Conservation (phyloP, 1,140 invertebrate genomes). For the Aphelinus atriplicis region DNA sequence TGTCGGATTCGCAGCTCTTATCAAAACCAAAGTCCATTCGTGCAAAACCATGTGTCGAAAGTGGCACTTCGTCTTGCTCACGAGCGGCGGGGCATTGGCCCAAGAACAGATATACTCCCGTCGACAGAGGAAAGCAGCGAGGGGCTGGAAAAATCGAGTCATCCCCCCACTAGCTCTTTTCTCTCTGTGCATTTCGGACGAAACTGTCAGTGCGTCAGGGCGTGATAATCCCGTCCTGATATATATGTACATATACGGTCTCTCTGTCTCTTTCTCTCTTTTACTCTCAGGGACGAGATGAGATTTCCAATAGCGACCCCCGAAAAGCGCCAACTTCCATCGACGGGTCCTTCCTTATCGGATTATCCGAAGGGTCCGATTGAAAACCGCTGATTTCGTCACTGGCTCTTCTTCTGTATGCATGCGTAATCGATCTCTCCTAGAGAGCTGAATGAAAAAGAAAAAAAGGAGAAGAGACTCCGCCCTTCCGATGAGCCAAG, state of each 20-base stretch:
- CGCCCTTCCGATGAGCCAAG: background rate
- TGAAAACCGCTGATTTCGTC: slow-evolving; percentile 50
- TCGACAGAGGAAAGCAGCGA: background rate
- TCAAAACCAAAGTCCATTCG: background rate
- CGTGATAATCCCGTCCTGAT: slow-evolving; percentile 59
- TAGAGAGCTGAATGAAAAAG: too few relatives aligned
- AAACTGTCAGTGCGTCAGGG: slow-evolving; percentile 56
- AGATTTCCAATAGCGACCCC: slow-evolving; percentile 48
- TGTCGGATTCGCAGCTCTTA: background rate
- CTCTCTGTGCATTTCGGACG: slow-evolving; percentile 34
- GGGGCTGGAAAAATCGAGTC: slow-evolving; percentile 8
- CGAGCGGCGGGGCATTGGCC: slow-evolving; percentile 13
- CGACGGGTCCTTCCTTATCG: slow-evolving; percentile 54
- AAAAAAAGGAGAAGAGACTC: slow-evolving; percentile 14
- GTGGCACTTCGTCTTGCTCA: background rate
- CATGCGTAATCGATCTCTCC: slow-evolving; percentile 28
- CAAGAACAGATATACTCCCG: too few relatives aligned
- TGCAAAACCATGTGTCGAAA: background rate
- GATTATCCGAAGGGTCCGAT: slow-evolving; percentile 55
- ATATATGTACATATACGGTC: slow-evolving; percentile 45
- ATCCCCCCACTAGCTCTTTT: background rate
- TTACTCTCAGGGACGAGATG: slow-evolving; percentile 52
- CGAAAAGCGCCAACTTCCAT: slow-evolving; percentile 50
- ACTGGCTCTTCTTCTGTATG: background rate
- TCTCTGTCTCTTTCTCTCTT: slow-evolving; percentile 35